phyloP scores from a whole-genome alignment of 2,113 vertebrate species.

The Neolamprologus kungweensis region DNA sequence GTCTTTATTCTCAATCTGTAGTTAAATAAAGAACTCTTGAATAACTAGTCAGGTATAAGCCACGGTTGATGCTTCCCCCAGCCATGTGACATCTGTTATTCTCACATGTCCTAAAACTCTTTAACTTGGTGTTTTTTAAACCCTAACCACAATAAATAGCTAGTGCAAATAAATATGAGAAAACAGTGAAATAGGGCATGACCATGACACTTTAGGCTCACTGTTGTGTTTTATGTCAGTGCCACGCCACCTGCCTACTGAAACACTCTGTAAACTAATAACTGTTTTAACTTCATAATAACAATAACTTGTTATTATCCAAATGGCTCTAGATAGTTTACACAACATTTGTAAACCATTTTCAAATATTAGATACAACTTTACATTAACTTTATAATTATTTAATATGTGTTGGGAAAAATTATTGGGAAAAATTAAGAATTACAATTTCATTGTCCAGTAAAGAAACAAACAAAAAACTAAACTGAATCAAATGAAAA shows the following conservation, averaged over 20 bases:
- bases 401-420: background rate
- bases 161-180: background rate
- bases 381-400: background rate
- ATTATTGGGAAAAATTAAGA: background rate
- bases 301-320: background rate
- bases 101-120: background rate
- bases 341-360: background rate
- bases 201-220: background rate
- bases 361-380: background rate
- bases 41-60: background rate
- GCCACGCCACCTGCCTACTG: background rate
- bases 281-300: background rate
- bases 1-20: slow-evolving; percentile 53
- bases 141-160: background rate
- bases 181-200: background rate
- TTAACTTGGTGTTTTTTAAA: background rate
- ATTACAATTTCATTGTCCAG: background rate
- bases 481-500: background rate
- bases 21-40: slow-evolving; percentile 9
- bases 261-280: background rate
- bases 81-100: background rate
- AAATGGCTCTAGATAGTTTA: background rate
- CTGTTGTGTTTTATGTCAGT: background rate
- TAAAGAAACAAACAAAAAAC: background rate
- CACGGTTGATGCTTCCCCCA: background rate